phyloP scores from a whole-genome alignment of 2,113 vertebrate genomes.

The Balaeniceps rex region DNA sequence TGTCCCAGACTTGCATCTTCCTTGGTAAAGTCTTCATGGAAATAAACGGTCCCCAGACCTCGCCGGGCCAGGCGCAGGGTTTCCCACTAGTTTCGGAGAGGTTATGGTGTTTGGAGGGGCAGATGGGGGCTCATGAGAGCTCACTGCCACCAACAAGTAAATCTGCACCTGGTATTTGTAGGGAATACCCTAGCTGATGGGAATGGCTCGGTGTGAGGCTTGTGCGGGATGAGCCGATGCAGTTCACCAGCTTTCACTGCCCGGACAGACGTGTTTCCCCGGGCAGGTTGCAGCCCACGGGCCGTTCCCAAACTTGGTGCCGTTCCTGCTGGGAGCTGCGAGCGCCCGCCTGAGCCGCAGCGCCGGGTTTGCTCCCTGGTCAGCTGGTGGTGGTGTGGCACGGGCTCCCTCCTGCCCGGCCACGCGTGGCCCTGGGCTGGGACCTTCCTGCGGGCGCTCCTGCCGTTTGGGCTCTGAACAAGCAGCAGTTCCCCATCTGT shows the following conservation, averaged over 20 bases:
- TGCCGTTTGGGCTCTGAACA: not conserved
- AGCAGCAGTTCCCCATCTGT: not conserved
- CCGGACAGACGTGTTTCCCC: not conserved
- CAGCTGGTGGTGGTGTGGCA: not conserved
- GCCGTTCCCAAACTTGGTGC: not conserved
- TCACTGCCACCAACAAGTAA: not conserved
- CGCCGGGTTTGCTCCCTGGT: not conserved
- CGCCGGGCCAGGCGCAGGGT: fast-evolving
- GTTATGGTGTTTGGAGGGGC: not conserved
- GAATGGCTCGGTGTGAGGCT: not conserved
- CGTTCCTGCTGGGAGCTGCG: not conserved
- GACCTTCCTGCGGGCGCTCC: not conserved
- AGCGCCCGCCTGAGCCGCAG: fast-evolving
- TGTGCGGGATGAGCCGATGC: not conserved
- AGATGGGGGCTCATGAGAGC: not conserved
- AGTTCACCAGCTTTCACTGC: not conserved
- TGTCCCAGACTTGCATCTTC: not conserved
- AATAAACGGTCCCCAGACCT: not conserved
- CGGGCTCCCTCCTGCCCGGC: not conserved
- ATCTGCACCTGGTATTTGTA: not conserved
- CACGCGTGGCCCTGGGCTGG: not conserved
- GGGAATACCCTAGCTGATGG: not conserved
- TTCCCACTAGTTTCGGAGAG: not conserved
- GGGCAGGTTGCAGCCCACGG: not conserved
- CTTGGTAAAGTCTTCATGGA: not conserved